phyloP scores from a whole-genome alignment of 2,113 vertebrate species.

The Silurus asotus region DNA sequence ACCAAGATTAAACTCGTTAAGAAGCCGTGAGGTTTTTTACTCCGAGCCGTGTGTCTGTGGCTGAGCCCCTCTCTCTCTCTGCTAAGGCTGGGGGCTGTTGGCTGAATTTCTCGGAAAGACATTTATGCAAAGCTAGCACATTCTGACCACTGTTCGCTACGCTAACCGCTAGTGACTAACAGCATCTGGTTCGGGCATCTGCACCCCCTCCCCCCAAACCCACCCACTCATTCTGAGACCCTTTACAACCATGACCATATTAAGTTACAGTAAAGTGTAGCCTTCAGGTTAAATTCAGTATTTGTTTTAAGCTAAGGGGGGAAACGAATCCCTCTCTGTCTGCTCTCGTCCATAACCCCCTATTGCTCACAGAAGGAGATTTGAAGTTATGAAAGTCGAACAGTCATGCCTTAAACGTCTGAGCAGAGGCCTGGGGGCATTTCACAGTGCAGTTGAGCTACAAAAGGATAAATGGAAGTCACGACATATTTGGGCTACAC shows the following conservation, averaged over 20 bases:
- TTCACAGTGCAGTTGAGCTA: conserved; percentile 10
- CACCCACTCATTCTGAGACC: conserved; percentile 15
- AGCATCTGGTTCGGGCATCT: conserved; percentile 54
- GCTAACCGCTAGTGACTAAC: conserved; percentile 62
- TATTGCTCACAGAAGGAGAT: conserved; percentile 4
- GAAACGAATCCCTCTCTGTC: background rate
- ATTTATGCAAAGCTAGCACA: conserved; percentile 56
- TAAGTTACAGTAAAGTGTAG: conserved; percentile 33
- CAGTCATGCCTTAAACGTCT: conserved; percentile 12
- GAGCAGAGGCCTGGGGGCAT: conserved; percentile 1
- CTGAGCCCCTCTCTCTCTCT: background rate
- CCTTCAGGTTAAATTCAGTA: conserved; percentile 23
- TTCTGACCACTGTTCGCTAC: conserved; percentile 41
- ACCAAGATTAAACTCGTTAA: conserved; percentile 29
- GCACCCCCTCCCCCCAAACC: conserved; percentile 32
- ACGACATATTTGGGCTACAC: conserved; percentile 12
- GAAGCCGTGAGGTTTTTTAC: conserved; percentile 17
- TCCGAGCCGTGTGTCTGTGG: background rate
- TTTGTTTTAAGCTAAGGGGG: conserved; percentile 19
- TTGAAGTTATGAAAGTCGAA: background rate
- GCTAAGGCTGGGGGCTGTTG: conserved; percentile 27
- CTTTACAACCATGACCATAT: conserved; percentile 29
- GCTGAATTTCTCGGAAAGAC: conserved; percentile 45
- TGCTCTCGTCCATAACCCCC: background rate
- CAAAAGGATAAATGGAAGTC: background rate